A percentile compares a stretch with the other conserved stretches of the same genome.
Evolutionary conservation across 2,113 vertebrate genomes (phyloP).

Genomic region (Steatornis caripensis): DNA sequence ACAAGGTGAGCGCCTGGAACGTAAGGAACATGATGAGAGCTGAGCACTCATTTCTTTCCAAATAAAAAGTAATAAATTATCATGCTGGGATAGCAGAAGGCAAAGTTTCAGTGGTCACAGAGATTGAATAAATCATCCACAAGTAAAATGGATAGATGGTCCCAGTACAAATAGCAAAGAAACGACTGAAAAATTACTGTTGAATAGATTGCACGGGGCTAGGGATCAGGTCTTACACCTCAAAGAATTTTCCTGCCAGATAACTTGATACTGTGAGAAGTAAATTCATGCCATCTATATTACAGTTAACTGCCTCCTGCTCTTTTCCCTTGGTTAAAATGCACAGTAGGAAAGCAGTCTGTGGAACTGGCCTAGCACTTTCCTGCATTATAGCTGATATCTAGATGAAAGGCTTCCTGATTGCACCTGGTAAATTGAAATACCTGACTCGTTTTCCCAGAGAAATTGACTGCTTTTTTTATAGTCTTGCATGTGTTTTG

Average conservation of each 20-base stretch:
- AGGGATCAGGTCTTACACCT: background rate
- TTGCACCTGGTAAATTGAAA: conserved; percentile 17
- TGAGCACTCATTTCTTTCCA: background rate
- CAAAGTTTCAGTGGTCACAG: background rate
- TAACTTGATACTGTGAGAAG: background rate
- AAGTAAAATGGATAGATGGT: background rate
- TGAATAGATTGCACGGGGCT: background rate
- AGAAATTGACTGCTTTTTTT: background rate
- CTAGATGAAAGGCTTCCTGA: conserved; percentile 56
- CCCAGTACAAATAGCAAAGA: background rate
- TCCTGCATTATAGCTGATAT: conserved; percentile 21
- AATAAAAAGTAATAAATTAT: background rate
- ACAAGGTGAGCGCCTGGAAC: conserved; percentile 50
- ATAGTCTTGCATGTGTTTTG: background rate
- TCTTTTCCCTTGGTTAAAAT: background rate
- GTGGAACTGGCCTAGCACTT: conserved; percentile 25
- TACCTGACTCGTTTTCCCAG: background rate
- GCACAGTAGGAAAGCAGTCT: conserved; percentile 4
- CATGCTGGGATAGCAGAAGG: background rate
- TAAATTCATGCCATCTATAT: conserved; percentile 3
- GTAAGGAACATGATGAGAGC: background rate
- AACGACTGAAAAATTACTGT: background rate
- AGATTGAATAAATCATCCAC: background rate
- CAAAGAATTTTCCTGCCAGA: background rate
- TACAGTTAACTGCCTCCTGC: background rate